Base-by-base conservation (phyloP, 2,113 vertebrate species). In the Excalfactoria chinensis region DNA sequence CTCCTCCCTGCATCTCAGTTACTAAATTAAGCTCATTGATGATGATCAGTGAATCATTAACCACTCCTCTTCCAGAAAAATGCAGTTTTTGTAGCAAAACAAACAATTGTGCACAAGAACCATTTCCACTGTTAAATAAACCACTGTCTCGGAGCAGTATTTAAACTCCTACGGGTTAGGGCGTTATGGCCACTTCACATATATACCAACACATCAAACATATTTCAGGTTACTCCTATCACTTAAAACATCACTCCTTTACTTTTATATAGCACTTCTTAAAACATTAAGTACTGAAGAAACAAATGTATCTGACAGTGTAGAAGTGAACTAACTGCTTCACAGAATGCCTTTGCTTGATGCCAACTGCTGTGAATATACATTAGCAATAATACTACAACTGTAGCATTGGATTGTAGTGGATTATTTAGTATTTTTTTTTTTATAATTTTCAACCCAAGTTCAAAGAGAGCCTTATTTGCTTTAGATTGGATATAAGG, bases 1-100 rank as follows among this genome's bases (percentile, higher is more conserved):
- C 25, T 89, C n/a, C 17, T 76, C 26, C 37, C 49, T 58, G 56
- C 1, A 14, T 19, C 58, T 86, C 64, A 67, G 55, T 84, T 90
- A 70, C 55, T 77, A 90, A 93, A 90, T 89, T 49, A 91, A 66
- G 30, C 67, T 67, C 55, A 30, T 49, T 58, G 76, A 79, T n/a
- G 59, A 46, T 84, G 56, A 77, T 77, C 26, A 84, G 69, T 35
- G 86, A 89, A 64, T 51, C 51, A 73, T 58, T 70, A 60, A 64
- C 17, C 21, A 23, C 46, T 48, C 21, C 35, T 79, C n/a, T 93
- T 51, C 56, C 35, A 15, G 14, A 7, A 66, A 84, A 94, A 84
- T 28, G 25, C 4, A 49, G 41, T 44, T 83, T 90, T 85, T 49
- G 30, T 30, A 56, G 37, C 48, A 81, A 83, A 96, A 85, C 26